Evolutionary conservation across 2,113 vertebrate genomes (phyloP).

Genomic region (Microcebus lehilahytsara): DNA sequence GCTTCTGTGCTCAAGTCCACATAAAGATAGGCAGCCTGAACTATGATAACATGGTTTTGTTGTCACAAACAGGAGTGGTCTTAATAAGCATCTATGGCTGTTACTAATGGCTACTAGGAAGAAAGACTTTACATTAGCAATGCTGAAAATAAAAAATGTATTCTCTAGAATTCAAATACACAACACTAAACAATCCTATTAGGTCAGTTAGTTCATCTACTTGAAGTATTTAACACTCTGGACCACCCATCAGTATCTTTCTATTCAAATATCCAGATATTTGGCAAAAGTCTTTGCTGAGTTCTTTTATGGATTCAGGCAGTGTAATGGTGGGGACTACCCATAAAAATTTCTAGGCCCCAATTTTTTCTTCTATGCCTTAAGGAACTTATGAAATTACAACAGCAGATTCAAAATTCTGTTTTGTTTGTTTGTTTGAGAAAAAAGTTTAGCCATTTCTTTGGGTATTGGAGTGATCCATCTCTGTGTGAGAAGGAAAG

Average conservation of each 20-base stretch:
- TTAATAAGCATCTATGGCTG: not conserved
- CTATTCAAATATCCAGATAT: not conserved
- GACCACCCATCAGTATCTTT: not conserved
- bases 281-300: not conserved
- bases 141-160: not conserved
- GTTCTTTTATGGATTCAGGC: not conserved
- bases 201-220: not conserved
- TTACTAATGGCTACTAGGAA: not conserved
- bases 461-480: not conserved
- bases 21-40: not conserved
- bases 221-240: not conserved
- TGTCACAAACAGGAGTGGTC: not conserved
- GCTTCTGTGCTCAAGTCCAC: not conserved
- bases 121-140: not conserved
- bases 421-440: not conserved
- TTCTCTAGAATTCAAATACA: not conserved
- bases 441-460: not conserved
- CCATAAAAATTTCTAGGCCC: not conserved
- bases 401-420: not conserved
- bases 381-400: not conserved
- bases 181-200: not conserved
- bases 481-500: not conserved
- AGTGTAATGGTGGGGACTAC: not conserved
- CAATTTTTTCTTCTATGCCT: not conserved
- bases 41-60: not conserved